Base-by-base conservation (phyloP, 2,888 invertebrate genomes). In the Hofmannophila pseudospretella region DNA sequence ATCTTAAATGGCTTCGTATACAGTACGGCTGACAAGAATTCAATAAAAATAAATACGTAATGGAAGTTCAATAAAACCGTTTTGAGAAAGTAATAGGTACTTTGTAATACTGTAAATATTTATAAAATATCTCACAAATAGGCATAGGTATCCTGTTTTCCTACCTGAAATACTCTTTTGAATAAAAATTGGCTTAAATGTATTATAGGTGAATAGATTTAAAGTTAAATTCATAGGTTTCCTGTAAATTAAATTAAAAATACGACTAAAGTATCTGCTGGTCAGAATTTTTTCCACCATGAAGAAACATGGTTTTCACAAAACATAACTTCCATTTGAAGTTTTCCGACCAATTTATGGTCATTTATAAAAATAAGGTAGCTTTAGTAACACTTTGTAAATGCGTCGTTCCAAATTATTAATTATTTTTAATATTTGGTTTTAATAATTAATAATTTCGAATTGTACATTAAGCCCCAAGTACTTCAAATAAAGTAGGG, bases 231-330 rank as follows among this genome's bases (percentile, higher is more conserved):
- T n/a, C 40, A 38, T 38, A 43, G 44, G 35, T 36, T 42, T 48
- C 13, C 44, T 45, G 39, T 50, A 46, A 45, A 46, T 11, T 26
- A 26, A n/a, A n/a, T 41, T 42, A 44, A 39, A n/a, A 45, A 16
- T 16, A 16, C n/a, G n/a, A n/a, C 16, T 16, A 23, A 23, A 5
- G 8, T n/a, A 54, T 77, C 79, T 79, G 79, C 79, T 67, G 79
- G 79, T 55, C 79, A 76, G 79, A 67, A 43, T 22, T 30, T 32
- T 30, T 41, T n/a, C n/a, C 32, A 37, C 34, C 31, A 39, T 20
- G 31, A 23, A 23, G 4, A 4, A 23, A n/a, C 16, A 16, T 23
- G 23, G 23, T 23, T 23, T 23, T 37, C 47, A 56, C n/a, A 36
- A 42, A 51, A 41, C 28, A 27, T 51, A 50, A 65, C 62, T 70